Conservation (phyloP, 2,113 vertebrate species). For the Poecile atricapillus region DNA sequence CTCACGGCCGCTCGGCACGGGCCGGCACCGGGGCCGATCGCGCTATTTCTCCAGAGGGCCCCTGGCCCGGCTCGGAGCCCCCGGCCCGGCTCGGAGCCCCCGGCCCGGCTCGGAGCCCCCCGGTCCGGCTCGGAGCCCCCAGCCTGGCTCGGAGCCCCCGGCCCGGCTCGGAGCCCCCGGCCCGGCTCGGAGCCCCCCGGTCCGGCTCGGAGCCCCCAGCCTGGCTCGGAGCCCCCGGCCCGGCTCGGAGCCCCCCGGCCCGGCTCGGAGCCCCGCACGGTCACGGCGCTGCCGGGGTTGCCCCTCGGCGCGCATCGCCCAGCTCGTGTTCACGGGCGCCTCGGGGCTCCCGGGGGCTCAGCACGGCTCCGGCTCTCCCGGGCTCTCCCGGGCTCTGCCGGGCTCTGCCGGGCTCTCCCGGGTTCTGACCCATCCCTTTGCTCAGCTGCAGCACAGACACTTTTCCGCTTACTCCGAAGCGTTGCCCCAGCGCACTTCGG, state of each 20-base stretch:
- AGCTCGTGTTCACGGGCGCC: neutral
- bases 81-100: neutral
- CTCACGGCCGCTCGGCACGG: neutral
- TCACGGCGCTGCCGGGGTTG: neutral
- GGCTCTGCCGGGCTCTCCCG: accelerated
- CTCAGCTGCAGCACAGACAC: neutral
- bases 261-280: neutral
- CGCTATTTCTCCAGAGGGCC: neutral
- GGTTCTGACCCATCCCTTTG: neutral
- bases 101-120: neutral
- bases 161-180: neutral
- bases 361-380: neutral
- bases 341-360: neutral
- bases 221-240: neutral
- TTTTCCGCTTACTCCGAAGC: neutral
- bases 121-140: too few relatives aligned
- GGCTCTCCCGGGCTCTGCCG: neutral
- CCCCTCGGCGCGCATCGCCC: neutral
- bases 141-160: neutral
- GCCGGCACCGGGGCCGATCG: neutral
- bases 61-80: neutral
- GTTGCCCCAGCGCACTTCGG: neutral
- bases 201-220: too few relatives aligned
- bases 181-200: neutral
- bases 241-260: neutral